Base-by-base conservation (phyloP, 2,113 vertebrate species). In the Pungitius pungitius region DNA sequence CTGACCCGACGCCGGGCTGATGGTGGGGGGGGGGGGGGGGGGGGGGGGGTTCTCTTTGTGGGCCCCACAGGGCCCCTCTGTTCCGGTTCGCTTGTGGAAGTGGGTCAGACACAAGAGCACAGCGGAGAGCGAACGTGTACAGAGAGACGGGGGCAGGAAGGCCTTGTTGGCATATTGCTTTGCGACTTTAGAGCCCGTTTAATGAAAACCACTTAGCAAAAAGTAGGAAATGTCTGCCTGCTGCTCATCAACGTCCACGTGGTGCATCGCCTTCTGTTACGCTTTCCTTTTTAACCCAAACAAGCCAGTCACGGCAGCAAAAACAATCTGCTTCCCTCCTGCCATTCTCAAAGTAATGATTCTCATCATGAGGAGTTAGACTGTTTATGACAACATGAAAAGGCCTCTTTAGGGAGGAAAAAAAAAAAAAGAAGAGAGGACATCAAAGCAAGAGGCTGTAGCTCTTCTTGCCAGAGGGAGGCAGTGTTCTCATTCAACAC, bases 71-170 rank as follows among this genome's bases (percentile, higher is more conserved):
- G 85, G 86, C 77, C 88, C 81, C 87, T 67, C 54, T 71, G 64
- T 79, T 69, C 76, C 63, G 78, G 54, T 61, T 72, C 76, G 37
- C 74, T 77, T 62, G 68, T 90, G 70, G 77, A 93, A 92, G 80
- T 93, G 88, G 91, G 92, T 91, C 92, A 90, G 82, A 87, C 80
- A 82, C 73, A 84, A 62, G 78, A 69, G 67, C 60, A 64, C 73
- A 62, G 55, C 39, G 60, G 54, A 74, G 72, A 72, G 65, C 56
- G 30, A 82, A 22, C 15, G n/a, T n/a, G n/a, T n/a, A n/a, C n/a
- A n/a, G 72, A 78, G 56, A 78, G 62, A 73, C 1, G 1, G 17
- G 22, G 57, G 30, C 59, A 73, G 40, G 40, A 69, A 62, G 15
- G 73, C 60, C 18, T 12, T 20, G 60, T 58, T 73, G 22, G 70